Conservation (phyloP, 2,888 invertebrate species). For the Sympetrum striolatum region DNA sequence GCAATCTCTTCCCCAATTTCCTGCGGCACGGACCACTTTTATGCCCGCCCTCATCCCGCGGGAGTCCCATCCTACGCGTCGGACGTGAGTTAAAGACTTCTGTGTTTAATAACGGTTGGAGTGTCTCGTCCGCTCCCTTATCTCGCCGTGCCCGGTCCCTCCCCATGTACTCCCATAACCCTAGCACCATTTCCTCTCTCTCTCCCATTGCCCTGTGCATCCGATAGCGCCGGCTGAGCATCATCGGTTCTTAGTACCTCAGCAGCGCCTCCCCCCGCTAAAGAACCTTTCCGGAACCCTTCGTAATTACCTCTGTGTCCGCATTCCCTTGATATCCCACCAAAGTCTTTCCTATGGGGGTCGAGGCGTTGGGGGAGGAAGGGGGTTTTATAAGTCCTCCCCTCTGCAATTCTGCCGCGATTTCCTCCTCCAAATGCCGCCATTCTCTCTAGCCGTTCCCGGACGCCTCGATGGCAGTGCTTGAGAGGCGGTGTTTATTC, state of each 20-base stretch:
- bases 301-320: constrained; percentile 35
- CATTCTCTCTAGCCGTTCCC: no score
- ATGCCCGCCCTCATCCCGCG: constrained; percentile 15
- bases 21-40: background rate
- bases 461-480: no score
- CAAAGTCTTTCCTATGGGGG: background rate
- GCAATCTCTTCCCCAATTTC: background rate
- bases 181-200: background rate
- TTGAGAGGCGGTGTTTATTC: no score
- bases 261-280: background rate
- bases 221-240: constrained; percentile 1
- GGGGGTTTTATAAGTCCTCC: background rate
- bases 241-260: background rate
- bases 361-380: background rate
- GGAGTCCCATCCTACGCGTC: constrained; percentile 31
- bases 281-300: background rate
- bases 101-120: constrained; percentile 41
- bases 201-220: background rate
- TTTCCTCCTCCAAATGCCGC: background rate
- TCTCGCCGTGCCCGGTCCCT: constrained; percentile 22
- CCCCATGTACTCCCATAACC: background rate
- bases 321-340: constrained; percentile 19
- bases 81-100: constrained; percentile 41
- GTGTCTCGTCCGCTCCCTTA: constrained; percentile 31
- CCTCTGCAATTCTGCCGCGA: background rate